Base-by-base conservation (phyloP, 2,888 invertebrate genomes). In the Dolichomitus sp. region DNA sequence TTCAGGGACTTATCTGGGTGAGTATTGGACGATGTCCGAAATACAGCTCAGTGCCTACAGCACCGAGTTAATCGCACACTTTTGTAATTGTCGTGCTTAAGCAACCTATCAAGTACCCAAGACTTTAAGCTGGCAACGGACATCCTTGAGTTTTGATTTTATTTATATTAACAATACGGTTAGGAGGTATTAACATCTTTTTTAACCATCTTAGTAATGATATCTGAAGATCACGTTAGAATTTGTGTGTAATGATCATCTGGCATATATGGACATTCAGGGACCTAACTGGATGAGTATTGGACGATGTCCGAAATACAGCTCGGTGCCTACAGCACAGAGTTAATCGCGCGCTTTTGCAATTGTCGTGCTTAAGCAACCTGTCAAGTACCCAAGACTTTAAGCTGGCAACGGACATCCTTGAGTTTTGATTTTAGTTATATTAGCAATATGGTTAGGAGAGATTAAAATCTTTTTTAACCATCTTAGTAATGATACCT, bases 271-370 rank as follows among this genome's bases (percentile, higher is more conserved):
- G 52, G 6, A 23, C 9, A 23, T 9, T 1, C 23, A 23, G 7
- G 11, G 37, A 23, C 68, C 52, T 33, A 52, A 19, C 50, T 17
- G 6, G 37, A 33, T 52, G 30, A 6, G 50, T 68, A 50, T 52
- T 68, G 19, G 33, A 50, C 33, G 50, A 4, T 52, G 52, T 33
- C 12, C 40, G 57, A 14, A 72, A 59, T 72, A 61, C 59, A 17
- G 9, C 40, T 40, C 17, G 48, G 5, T 37, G 52, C 50, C 33
- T 52, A 19, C 33, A 37, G n/a, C 33, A 17, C 33, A 40, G 17
- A 27, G 27, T 45, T 45, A 23, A 48, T 48, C 19, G 17, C 72
- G 30, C 19, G 17, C 33, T 59, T 72, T 59, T 27, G 52, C 27
- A 50, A 23, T 4, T 19, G 7, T 50, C 19, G 19, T 50, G 19